phyloP scores from a whole-genome alignment of 2,797 vertebrate genomes.

The Artibeus lituratus region DNA sequence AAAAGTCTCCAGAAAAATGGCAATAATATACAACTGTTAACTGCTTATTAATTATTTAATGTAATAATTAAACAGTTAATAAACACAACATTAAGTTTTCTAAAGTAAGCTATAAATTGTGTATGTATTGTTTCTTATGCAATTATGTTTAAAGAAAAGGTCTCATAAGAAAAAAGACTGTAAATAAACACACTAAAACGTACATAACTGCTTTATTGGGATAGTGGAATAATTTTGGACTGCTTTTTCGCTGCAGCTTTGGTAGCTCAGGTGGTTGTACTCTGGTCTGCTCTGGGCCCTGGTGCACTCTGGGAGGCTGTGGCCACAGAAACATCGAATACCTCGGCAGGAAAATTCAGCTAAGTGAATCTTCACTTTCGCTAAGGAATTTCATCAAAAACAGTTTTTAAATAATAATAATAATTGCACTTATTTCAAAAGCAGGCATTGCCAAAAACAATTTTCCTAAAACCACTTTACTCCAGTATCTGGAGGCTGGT shows the following conservation, averaged over 20 bases:
- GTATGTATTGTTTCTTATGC: background rate
- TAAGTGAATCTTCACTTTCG: background rate
- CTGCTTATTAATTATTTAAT: too few relatives aligned
- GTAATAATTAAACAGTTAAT: background rate
- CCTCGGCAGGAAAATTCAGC: background rate
- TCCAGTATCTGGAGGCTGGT: background rate
- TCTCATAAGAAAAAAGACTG: background rate
- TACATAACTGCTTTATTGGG: background rate
- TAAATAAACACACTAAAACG: background rate
- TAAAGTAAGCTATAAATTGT: background rate
- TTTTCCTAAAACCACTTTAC: constrained; percentile 6
- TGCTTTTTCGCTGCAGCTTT: background rate
- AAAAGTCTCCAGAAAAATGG: background rate
- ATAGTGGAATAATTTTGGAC: background rate
- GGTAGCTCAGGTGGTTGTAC: background rate
- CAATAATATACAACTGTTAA: background rate
- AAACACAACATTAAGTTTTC: background rate
- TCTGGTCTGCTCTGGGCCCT: background rate
- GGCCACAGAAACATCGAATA: background rate
- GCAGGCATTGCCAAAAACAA: background rate
- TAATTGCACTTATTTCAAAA: constrained; percentile 29
- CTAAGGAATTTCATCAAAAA: constrained; percentile 17
- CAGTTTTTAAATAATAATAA: background rate
- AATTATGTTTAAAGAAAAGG: background rate
- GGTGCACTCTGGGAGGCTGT: background rate